Evolutionary conservation across 2,888 invertebrate species (phyloP).

Genomic region (Epirrita christyi): DNA sequence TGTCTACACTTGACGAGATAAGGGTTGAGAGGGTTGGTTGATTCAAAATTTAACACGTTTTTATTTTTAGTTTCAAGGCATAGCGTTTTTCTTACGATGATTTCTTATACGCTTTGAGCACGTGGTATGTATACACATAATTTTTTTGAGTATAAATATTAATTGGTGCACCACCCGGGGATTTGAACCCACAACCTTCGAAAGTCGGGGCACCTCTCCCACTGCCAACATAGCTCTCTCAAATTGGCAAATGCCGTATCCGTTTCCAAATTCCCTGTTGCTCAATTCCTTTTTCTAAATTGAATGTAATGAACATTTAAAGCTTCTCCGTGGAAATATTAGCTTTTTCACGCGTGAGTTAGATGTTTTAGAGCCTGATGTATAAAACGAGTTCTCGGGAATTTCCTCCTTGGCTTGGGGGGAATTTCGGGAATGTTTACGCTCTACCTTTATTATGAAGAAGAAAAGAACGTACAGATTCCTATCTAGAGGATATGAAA

Average conservation of each 20-base stretch:
- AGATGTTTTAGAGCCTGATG: conserved; percentile 53
- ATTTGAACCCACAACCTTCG: no score
- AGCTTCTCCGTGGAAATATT: conserved; percentile 58
- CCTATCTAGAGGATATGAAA: conserved; percentile 23
- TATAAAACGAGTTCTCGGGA: conserved; percentile 53
- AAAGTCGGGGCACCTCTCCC: no score
- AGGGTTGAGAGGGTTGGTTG: no score
- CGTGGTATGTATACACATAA: no score
- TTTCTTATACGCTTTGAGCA: no score
- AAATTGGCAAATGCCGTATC: conserved; percentile 22
- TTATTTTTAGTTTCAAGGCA: no score
- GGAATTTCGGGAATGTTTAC: conserved; percentile 46
- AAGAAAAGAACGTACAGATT: conserved; percentile 25
- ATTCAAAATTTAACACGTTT: no score
- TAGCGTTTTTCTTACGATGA: no score
- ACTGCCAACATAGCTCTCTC: not conserved
- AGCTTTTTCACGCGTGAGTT: conserved; percentile 59
- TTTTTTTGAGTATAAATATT: no score
- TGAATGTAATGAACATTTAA: conserved; percentile 60
- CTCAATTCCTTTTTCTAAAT: conserved; percentile 51
- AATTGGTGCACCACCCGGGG: no score
- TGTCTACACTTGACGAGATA: no score
- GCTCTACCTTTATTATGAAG: conserved; percentile 39
- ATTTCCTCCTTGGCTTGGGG: conserved; percentile 46
- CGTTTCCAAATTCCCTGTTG: conserved; percentile 37